Evolutionary conservation across 2,888 invertebrate genomes (phyloP).

Genomic region (Magallana nippona): DNA sequence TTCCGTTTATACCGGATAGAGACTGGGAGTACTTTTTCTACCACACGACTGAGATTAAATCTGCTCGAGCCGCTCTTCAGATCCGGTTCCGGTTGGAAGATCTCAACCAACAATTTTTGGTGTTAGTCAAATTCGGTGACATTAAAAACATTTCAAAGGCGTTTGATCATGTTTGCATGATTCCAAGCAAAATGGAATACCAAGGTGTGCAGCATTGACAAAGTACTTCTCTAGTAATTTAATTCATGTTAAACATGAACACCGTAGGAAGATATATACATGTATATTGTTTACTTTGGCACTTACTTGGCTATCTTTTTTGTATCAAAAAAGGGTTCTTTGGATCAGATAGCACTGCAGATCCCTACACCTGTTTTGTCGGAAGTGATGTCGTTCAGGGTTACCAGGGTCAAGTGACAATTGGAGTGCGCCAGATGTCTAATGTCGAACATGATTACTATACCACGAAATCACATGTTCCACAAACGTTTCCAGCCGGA

Average conservation of each 20-base stretch:
- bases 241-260: background rate
- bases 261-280: background rate
- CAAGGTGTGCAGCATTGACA: constrained; percentile 40
- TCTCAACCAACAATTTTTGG: constrained; percentile 55
- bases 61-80: constrained; percentile 48
- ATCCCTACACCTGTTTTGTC: constrained; percentile 70
- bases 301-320: background rate
- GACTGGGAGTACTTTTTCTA: constrained; percentile 52
- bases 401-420: constrained; percentile 73
- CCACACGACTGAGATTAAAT: constrained; percentile 47
- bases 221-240: too few species aligned
- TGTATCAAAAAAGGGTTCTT: constrained; percentile 45
- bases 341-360: constrained; percentile 45
- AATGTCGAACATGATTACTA: constrained; percentile 68
- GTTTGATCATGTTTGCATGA: constrained; percentile 55
- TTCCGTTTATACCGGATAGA: constrained; percentile 52
- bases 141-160: constrained; percentile 54
- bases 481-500: constrained; percentile 62
- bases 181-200: constrained; percentile 49
- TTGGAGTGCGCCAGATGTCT: constrained; percentile 75
- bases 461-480: constrained; percentile 59
- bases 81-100: constrained; percentile 49
- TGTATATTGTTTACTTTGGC: too few species aligned
- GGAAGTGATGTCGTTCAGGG: constrained; percentile 61
- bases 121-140: constrained; percentile 54